Conservation (phyloP, 2,113 vertebrate species). For the Carassius auratus region DNA sequence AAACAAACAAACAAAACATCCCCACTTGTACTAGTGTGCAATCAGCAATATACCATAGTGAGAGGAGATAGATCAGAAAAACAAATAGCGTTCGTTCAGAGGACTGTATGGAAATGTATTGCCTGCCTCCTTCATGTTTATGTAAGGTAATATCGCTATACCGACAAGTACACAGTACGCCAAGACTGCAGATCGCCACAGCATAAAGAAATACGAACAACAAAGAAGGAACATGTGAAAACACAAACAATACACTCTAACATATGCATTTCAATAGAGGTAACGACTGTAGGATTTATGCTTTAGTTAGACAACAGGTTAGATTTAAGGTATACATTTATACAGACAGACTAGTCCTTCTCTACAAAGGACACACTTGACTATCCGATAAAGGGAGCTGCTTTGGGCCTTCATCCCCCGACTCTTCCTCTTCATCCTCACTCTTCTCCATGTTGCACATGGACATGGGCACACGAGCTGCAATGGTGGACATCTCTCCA, state of each 20-base stretch:
- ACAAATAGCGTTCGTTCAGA: too few species aligned
- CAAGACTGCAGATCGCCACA: too few species aligned
- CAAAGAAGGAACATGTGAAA: too few species aligned
- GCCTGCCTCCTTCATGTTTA: too few species aligned
- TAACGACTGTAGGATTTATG: neutral
- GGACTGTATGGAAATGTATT: too few species aligned
- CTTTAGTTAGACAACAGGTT: slow-evolving; percentile 2
- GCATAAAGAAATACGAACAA: too few species aligned
- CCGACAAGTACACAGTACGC: too few species aligned
- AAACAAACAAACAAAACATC: neutral
- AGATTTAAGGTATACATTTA: slow-evolving; percentile 9
- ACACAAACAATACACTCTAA: too few species aligned
- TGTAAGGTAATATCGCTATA: too few species aligned
- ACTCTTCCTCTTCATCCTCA: slow-evolving; percentile 46
- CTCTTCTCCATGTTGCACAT: slow-evolving; percentile 41
- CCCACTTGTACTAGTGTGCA: too few species aligned
- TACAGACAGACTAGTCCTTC: neutral
- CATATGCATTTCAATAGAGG: too few species aligned
- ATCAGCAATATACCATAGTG: too few species aligned
- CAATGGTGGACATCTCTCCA: slow-evolving; percentile 61
- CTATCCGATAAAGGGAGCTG: slow-evolving; percentile 41
- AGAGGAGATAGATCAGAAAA: neutral
- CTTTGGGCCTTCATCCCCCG: slow-evolving; percentile 29
- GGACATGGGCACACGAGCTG: slow-evolving; percentile 56
- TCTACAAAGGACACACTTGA: slow-evolving; percentile 52